Base-by-base conservation (phyloP, 2,113 vertebrate genomes). In the Okapia johnstoni region DNA sequence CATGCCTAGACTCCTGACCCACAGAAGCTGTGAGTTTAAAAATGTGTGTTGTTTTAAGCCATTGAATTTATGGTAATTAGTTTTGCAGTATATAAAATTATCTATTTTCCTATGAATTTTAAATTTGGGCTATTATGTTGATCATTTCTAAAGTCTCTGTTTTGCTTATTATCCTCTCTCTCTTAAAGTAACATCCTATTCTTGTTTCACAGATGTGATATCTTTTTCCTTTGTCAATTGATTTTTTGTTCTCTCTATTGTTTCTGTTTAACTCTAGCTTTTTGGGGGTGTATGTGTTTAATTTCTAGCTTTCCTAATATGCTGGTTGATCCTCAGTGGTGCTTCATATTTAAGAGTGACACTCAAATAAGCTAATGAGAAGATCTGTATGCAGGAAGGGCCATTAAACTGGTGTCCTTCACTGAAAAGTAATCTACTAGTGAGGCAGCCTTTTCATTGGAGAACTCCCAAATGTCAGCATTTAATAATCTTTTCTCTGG, bases 401-500 rank as follows among this genome's bases (percentile, higher is more conserved):
- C 77, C 55, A 66, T 17, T 57, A 26, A 84, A 8, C 21, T 92
- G 26, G 28, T 58, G 19, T 54, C 19, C 57, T 73, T 89, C 21
- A 30, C 61, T 63, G 30, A 19, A 77, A 88, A n/a, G 19, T 26
- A 58, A 21, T 85, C 36, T 94, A 63, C 1, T 63, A 16, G 17
- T 40, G 33, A 95, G 84, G 46, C 30, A 86, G 17, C 14, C 4
- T 48, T 83, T 48, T 83, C 36, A 60, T 1, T 10, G n/a, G 76
- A 7, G 1, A 55, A 33, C 11, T 46, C 23, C 76, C 23, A 60
- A 58, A 87, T 91, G 46, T 60, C 46, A 54, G 10, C 50, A 50
- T 88, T 81, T 60, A 58, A 63, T 21, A 10, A 55, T 40, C 13
- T 90, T 84, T 93, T 92, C 61, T 94, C 30, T 77, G 30, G 52